Conservation (phyloP, 2,113 vertebrate genomes). For the Oncorhynchus mykiss region DNA sequence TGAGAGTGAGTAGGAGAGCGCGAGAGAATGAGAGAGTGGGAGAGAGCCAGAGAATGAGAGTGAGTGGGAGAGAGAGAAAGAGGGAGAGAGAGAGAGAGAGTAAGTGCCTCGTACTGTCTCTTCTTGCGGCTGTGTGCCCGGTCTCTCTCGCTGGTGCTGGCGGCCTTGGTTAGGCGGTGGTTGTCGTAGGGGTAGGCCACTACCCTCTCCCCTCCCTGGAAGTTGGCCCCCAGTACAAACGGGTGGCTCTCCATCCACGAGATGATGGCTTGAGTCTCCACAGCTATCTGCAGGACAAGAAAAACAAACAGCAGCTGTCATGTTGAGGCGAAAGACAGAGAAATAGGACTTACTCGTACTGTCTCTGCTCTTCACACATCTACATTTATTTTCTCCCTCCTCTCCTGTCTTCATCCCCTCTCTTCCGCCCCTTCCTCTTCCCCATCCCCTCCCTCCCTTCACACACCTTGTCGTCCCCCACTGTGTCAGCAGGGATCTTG, state of each 20-base stretch:
- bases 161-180: constrained; percentile 60
- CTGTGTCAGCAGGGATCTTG: constrained; percentile 81
- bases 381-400: neutral
- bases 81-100: neutral
- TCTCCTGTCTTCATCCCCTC: neutral
- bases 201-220: constrained; percentile 89
- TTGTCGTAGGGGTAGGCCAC: constrained; percentile 85
- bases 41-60: no score
- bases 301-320: neutral
- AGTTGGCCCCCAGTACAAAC: constrained; percentile 93
- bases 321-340: neutral
- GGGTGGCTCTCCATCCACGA: constrained; percentile 93
- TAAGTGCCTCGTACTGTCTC: constrained; percentile 55
- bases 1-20: no score
- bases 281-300: constrained; percentile 77
- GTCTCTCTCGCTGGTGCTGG: constrained; percentile 27
- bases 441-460: constrained; percentile 35
- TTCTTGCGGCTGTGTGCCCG: constrained; percentile 64
- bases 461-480: constrained; percentile 78
- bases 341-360: constrained; percentile 22
- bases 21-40: no score
- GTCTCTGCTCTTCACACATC: constrained; percentile 21
- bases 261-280: constrained; percentile 89
- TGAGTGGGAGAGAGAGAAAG: neutral
- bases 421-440: no score